Base-by-base conservation (phyloP, 1,140 invertebrate genomes). In the Cryptotermes secundus region DNA sequence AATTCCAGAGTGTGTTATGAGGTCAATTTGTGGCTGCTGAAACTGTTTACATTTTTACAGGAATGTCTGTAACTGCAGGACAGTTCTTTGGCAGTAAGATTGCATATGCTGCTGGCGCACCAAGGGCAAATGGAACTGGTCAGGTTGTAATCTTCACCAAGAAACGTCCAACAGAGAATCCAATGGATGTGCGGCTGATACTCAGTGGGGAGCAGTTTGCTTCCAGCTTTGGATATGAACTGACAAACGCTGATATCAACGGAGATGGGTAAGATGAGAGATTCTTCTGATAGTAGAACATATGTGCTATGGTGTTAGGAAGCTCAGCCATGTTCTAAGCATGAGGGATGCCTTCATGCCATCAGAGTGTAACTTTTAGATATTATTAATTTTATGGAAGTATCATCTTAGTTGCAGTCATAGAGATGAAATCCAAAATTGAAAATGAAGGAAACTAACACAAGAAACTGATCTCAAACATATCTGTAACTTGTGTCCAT, bases 141-240 rank as follows among this genome's bases (percentile, higher is more conserved):
- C 95, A 97, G 90, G 97, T 98, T 34, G 91, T 97, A 10, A 91
- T 98, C 82, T 96, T 97, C 85, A 93, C 93, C 16, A 94, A 95
- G 89, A 89, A 83, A 72, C 42, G 84, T 34, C 80, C n/a, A 49
- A 3, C 72, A 84, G 14, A 80, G 65, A 24, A 85, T 83, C 34
- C 79, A 6, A 92, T 97, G 87, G 91, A 93, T 34, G 91, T 94
- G 10, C 91, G 90, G 14, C 87, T 94, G 45, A 92, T 93, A 36
- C 89, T 97, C 3, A 93, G 93, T 83, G 96, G 96, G 1, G 96
- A 97, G 90, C 96, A 96, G 89, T 96, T 97, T 88, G 96, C 94
- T 2, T 97, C 96, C 6, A 96, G 95, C 88, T 98, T 96, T 89
- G 97, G 97, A 80, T 98, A 98, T 88, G 95, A 97, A 90, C 89